Evolutionary conservation across 37 sponge, comb jelly and placozoan genomes (phyloP), one percentile per base, ranked within the genome.

Genomic region (Crambe crambe): DNA sequence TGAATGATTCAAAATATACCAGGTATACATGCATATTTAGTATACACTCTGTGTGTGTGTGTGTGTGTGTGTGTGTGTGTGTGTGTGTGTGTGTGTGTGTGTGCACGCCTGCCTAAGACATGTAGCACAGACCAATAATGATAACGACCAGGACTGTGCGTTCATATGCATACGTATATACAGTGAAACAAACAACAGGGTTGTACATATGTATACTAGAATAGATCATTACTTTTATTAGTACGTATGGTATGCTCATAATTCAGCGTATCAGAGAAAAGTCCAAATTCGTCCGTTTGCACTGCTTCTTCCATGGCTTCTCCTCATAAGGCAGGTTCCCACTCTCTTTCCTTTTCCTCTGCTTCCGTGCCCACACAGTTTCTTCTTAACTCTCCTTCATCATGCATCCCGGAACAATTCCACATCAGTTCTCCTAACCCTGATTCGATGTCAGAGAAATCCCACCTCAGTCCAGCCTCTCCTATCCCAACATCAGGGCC

Each of bases 1-100:
- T 70, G 43, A 42, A 40, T 12, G 43, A 70, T 29, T 70, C 71
- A 40, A 70, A 70, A 70, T 42, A 5, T 70, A 30, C 35, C 25
- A 31, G 66, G 51, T 47, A n/a, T n/a, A n/a, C n/a, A n/a, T n/a
- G n/a, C n/a, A n/a, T 12, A 47, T 47, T 47, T 12, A 47, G 12
- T 47, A 47, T 15, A 47, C 12, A 47, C 51, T 15, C 10, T 47
- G 51, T 15, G 25, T 29, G 63, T 23, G 15, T 62, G 63, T 62
- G n/a, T n/a, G n/a, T n/a, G n/a, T n/a, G n/a, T n/a, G n/a, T n/a
- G n/a, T n/a, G n/a, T n/a, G n/a, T n/a, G n/a, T n/a, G n/a, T n/a
- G n/a, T n/a, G n/a, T n/a, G n/a, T n/a, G n/a, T n/a, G n/a, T n/a
- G n/a, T n/a, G n/a, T n/a, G n/a, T n/a, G n/a, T n/a, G n/a, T n/a